A percentile compares a stretch with the other conserved stretches of the same genome.
Conservation (phyloP, 1,140 invertebrate species). For the Piezodorus guildinii region DNA sequence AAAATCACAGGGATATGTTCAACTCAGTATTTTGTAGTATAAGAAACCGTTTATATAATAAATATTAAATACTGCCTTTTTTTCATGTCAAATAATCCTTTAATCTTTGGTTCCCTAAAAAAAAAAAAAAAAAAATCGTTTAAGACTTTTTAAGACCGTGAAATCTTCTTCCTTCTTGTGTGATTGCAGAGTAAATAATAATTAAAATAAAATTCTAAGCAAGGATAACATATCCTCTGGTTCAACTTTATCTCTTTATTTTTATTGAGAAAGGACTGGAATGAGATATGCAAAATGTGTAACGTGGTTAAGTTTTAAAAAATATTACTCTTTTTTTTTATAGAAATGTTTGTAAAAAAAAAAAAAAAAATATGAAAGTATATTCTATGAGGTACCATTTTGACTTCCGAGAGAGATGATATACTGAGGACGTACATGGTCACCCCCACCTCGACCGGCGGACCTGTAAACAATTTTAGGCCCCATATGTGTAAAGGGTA, state of each 20-base stretch:
- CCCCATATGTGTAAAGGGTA: not conserved
- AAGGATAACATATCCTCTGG: too few relatives aligned
- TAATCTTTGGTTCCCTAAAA: too few relatives aligned
- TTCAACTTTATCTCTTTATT: not conserved
- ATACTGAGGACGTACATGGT: conserved; percentile 97
- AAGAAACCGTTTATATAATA: too few relatives aligned
- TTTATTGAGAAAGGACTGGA: not conserved
- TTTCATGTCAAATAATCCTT: too few relatives aligned
- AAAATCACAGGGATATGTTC: too few relatives aligned
- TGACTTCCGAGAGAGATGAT: conserved; percentile 94
- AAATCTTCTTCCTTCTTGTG: too few relatives aligned
- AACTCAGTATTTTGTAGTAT: too few relatives aligned
- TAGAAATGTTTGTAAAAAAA: not conserved
- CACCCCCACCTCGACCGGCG: conserved; percentile 89
- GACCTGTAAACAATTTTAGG: conserved; percentile 61
- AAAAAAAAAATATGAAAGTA: conserved; percentile 14
- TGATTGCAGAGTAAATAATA: too few relatives aligned
- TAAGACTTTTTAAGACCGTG: too few relatives aligned
- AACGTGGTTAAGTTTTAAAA: not conserved
- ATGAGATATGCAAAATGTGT: not conserved
- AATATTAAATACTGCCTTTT: too few relatives aligned
- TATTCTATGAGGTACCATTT: conserved; percentile 66
- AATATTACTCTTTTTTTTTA: conserved; percentile 8
- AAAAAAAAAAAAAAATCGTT: too few relatives aligned
- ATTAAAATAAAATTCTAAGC: too few relatives aligned